phyloP scores from a whole-genome alignment of 1,140 invertebrate genomes.

The Pseudomyrmex concolor region DNA sequence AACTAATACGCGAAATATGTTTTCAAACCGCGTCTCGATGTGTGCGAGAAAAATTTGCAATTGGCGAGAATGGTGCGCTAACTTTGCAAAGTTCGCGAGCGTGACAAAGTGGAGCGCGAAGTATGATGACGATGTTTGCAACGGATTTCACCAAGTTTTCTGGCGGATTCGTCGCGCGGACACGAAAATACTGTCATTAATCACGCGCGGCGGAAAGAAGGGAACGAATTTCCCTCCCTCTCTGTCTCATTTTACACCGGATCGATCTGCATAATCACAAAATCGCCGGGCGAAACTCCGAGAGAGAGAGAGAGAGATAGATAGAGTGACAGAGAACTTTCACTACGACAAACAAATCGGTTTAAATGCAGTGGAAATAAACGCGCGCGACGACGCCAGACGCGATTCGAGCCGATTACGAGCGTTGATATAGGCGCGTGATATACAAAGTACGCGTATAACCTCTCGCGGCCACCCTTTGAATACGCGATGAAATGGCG shows the following conservation, averaged over 20 bases:
- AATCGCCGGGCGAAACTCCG: not conserved
- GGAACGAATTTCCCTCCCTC: not conserved
- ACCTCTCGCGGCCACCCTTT: not conserved
- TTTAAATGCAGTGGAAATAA: constrained; percentile 22
- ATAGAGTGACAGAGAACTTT: not conserved
- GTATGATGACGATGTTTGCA: not conserved
- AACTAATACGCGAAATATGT: no score
- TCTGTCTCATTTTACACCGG: not conserved
- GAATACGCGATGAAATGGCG: constrained; percentile 1
- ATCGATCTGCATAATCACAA: constrained; percentile 11
- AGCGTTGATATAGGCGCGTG: not conserved
- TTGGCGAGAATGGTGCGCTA: no score
- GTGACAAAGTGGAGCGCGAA: not conserved
- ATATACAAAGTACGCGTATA: no score
- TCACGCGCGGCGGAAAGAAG: not conserved
- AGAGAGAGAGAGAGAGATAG: no score
- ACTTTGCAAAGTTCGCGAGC: not conserved
- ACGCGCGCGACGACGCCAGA: not conserved
- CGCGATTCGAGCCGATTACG: not conserved
- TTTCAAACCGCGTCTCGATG: no score
- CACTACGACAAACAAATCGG: not conserved
- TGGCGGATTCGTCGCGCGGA: not conserved
- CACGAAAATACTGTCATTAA: constrained; percentile 3
- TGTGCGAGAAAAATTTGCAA: no score
- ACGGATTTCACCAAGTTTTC: not conserved